phyloP scores from a whole-genome alignment of 1,140 invertebrate species.

The Yoshiicerus persimilis region DNA sequence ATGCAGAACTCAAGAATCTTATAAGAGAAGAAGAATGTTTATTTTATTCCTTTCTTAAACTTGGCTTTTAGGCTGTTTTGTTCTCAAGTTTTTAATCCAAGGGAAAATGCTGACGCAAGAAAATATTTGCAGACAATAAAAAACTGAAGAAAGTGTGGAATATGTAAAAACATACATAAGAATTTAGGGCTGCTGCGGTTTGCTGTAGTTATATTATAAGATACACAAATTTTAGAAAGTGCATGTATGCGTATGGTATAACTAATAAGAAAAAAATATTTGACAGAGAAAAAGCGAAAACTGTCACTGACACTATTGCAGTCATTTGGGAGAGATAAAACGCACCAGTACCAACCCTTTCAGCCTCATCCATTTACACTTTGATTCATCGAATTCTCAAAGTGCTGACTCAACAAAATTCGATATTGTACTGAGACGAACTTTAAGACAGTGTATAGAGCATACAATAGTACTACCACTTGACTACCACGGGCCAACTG shows the following conservation, averaged over 20 bases:
- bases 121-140: no score
- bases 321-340: constrained; percentile 9
- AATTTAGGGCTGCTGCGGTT: no score
- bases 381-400: constrained; percentile 2
- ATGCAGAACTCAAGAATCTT: no score
- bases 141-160: no score
- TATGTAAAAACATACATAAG: no score
- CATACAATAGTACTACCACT: neutral
- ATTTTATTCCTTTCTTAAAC: no score
- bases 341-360: neutral
- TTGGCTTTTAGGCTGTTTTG: no score
- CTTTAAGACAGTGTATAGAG: neutral
- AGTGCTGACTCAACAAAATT: neutral
- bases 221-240: neutral
- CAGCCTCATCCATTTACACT: neutral
- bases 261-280: neutral
- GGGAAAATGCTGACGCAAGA: no score
- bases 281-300: neutral
- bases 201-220: no score
- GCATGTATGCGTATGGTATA: neutral
- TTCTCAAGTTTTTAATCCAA: no score
- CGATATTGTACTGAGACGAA: neutral
- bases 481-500: neutral
- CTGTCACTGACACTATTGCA: neutral
- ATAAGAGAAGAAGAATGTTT: no score